These are phyloP conservation scores for Typhlichthys subterraneus DNA, from an alignment of 2,797 vertebrate species.

Conservation along the genomic window DNA sequence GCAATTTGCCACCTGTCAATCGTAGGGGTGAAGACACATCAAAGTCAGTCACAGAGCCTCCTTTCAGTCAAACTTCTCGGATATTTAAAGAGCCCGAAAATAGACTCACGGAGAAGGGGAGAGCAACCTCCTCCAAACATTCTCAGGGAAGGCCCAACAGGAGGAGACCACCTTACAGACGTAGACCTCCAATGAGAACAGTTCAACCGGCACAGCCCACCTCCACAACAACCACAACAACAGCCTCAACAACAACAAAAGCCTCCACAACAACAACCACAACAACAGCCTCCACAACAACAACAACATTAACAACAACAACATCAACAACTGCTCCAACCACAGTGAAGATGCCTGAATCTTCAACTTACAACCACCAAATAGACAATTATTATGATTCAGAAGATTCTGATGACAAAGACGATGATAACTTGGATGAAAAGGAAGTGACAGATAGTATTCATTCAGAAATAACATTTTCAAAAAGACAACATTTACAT, in stretches of 20 bases:
- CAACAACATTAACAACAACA: constrained; percentile 10
- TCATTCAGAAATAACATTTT: constrained; percentile 5
- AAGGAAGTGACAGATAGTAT: constrained; percentile 27
- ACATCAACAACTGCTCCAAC: constrained; percentile 27
- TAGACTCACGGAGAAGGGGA: constrained; percentile 32
- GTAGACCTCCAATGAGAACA: constrained; percentile 63
- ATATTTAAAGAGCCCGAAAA: constrained; percentile 37
- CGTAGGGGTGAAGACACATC: constrained; percentile 25
- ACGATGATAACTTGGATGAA: constrained; percentile 30
- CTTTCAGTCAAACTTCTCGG: constrained; percentile 20
- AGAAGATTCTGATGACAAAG: constrained; percentile 48
- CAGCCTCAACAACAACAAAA: background rate
- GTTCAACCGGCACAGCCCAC: constrained; percentile 39
- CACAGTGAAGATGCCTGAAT: constrained; percentile 29
- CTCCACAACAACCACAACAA: constrained; percentile 29
- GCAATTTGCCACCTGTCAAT: constrained; percentile 29
- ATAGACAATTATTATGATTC: constrained; percentile 27
- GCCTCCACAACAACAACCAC: background rate
- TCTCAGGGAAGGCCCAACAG: constrained; percentile 56
- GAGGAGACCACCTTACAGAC: constrained; percentile 66
- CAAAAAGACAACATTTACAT: constrained; percentile 9
- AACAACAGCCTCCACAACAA: constrained; percentile 28
- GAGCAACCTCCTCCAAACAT: constrained; percentile 32
- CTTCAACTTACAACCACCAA: constrained; percentile 40
- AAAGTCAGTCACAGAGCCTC: constrained; percentile 29